phyloP scores from a whole-genome alignment of 2,797 vertebrate species.

The Acanthis flammea region DNA sequence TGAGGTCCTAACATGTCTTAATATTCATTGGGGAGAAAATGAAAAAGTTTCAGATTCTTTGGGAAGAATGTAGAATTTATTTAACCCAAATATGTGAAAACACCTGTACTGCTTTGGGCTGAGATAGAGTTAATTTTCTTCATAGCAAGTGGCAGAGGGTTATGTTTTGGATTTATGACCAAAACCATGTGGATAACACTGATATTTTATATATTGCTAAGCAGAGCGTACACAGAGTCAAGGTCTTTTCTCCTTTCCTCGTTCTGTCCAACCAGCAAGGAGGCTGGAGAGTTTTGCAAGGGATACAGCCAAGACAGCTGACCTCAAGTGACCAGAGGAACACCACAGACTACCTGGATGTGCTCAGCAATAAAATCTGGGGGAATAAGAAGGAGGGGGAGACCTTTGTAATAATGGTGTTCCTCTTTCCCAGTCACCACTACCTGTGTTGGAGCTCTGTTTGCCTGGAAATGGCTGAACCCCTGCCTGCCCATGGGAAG shows the following conservation, averaged over 20 bases:
- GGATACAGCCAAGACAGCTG: neutral
- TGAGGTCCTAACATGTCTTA: neutral
- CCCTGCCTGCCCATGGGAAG: neutral
- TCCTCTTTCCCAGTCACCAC: neutral
- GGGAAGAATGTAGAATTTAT: neutral
- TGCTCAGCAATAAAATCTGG: neutral
- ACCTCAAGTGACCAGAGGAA: neutral
- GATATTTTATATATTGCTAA: neutral
- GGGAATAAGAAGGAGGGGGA: neutral
- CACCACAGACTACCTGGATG: neutral
- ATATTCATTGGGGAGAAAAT: neutral
- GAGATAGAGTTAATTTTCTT: neutral
- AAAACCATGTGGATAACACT: neutral
- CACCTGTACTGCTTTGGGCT: neutral
- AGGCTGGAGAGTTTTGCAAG: rapidly evolving
- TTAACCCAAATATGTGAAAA: neutral
- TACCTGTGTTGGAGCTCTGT: rapidly evolving
- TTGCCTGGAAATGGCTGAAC: neutral
- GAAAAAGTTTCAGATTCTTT: neutral
- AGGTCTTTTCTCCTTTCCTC: neutral
- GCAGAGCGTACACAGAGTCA: neutral
- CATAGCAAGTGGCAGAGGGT: neutral
- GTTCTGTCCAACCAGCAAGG: neutral
- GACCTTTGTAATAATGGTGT: rapidly evolving
- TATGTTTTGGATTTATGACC: neutral